Percentiles rank a stretch among this genome's conserved stretches.
Conservation (phyloP, 2,113 vertebrate species). For the Megaceryle maxima region DNA sequence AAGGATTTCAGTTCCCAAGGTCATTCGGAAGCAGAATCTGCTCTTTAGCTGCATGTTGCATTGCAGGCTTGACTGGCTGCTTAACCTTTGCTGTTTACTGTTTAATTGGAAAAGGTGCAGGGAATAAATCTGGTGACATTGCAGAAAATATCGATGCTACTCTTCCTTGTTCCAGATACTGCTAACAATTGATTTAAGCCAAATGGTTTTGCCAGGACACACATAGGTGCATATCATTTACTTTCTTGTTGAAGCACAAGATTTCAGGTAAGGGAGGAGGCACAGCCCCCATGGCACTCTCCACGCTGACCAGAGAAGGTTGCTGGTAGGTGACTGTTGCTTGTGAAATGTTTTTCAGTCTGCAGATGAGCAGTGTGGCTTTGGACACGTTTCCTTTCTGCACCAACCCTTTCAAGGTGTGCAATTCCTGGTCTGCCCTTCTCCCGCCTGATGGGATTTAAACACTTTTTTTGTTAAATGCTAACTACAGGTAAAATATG, state of each 20-base stretch:
- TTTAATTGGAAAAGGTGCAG: neutral
- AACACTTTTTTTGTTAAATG: neutral
- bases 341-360: neutral
- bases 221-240: neutral
- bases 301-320: neutral
- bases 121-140: neutral
- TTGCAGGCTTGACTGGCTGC: neutral
- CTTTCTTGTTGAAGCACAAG: neutral
- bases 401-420: neutral
- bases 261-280: neutral
- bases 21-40: neutral
- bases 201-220: neutral
- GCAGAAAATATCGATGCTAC: neutral
- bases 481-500: neutral
- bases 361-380: neutral
- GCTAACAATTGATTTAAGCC: neutral
- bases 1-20: neutral
- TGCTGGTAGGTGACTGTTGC: neutral
- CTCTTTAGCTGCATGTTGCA: neutral
- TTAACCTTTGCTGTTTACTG: neutral
- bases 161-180: neutral
- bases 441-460: neutral
- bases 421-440: neutral
- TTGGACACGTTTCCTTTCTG: neutral
- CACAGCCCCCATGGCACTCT: rapidly evolving